Evolutionary conservation across 2,113 vertebrate genomes (phyloP), one percentile per base, ranked within the genome.

Genomic region (Anolis carolinensis): DNA sequence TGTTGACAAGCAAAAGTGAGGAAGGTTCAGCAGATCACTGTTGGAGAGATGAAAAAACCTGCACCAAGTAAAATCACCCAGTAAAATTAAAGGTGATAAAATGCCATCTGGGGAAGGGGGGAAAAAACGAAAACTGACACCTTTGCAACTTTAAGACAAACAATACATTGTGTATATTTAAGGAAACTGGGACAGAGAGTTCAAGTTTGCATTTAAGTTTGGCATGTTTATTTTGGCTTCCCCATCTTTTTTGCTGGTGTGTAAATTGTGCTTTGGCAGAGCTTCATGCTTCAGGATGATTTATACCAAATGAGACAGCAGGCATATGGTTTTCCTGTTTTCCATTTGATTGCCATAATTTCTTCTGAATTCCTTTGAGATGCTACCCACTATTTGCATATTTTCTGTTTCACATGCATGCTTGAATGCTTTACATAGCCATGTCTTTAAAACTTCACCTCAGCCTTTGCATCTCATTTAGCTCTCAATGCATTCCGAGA

Each of bases 401-500:
- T 16, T 82, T 93, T 91, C 34, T 79, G 87, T 92, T 87, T 82
- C 73, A 68, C 84, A 73, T 72, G 39, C 76, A 83, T 39, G 67
- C 81, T 92, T 86, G 75, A 70, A 65, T 81, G 79, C 71, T 90
- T 92, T 88, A 84, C 73, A 90, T 86, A 79, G 76, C 87, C 92
- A 78, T 82, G 30, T 88, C 77, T 93, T 92, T 90, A 83, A 93
- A 93, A 90, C 84, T 55, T 55, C 73, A 91, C 59, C 68, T 89
- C 70, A 20, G 78, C 84, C 86, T 79, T 88, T 90, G 80, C 89
- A 87, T 52, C 84, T 92, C 88, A 89, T 93, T 93, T 92, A 81
- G 7, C 65, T 93, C 80, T 84, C 91, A 93, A 91, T 2, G 0
- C 76, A 90, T 55, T 34, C 30, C 30, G 52, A 68, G 83, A 88